Percentiles rank a stretch among this genome's conserved stretches.
Evolutionary conservation across 2,888 invertebrate species (phyloP).

Genomic region (Ectropis crepuscularia): DNA sequence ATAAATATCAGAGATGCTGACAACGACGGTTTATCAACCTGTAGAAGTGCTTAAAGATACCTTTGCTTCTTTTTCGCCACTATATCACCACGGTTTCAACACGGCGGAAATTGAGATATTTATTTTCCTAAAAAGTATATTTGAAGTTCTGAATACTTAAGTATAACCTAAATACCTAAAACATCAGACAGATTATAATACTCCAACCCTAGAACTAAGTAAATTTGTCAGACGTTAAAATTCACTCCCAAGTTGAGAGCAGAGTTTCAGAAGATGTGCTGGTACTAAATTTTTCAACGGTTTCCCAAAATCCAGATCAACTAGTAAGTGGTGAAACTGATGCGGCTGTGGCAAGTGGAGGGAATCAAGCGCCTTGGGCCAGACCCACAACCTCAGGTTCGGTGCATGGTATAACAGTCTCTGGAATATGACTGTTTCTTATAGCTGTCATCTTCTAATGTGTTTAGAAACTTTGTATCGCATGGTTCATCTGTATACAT

Average conservation of each 20-base stretch:
- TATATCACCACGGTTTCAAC: no score
- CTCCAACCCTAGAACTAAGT: no score
- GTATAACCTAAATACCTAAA: no score
- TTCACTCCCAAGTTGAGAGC: no score
- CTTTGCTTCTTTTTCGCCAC: no score
- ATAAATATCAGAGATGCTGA: no score
- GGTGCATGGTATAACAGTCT: constrained; percentile 64
- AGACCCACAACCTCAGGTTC: constrained; percentile 78
- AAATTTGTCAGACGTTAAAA: no score
- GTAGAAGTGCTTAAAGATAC: no score
- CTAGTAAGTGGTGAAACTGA: constrained; percentile 77
- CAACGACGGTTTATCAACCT: no score
- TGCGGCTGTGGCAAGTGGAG: constrained; percentile 65
- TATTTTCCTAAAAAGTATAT: background rate
- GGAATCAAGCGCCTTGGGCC: constrained; percentile 71
- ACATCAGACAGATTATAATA: no score
- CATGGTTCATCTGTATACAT: constrained; percentile 4
- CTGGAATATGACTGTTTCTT: background rate
- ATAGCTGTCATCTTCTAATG: background rate
- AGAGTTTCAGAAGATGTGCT: background rate
- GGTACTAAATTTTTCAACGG: constrained; percentile 6
- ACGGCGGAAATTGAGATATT: background rate
- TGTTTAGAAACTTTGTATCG: constrained; percentile 7
- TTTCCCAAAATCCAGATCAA: constrained; percentile 69
- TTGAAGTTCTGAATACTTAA: background rate